These are phyloP conservation scores for Orthosia incerta DNA, from an alignment of 2,888 invertebrate species.

Conservation along the genomic window DNA sequence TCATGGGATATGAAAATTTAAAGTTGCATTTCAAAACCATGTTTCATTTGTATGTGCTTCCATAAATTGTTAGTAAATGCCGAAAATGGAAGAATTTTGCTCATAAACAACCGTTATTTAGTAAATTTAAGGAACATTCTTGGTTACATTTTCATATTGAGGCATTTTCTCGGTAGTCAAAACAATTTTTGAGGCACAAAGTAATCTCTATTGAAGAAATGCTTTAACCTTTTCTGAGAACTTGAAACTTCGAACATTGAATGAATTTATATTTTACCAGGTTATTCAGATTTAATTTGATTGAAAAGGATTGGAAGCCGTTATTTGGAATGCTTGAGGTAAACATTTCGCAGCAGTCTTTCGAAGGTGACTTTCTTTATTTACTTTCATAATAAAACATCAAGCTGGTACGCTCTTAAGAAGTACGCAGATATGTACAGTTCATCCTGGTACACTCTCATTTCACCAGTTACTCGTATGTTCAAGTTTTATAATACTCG, in stretches of 20 bases:
- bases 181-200: slow-evolving; percentile 4
- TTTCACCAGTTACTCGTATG: too few relatives aligned
- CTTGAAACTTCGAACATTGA: background rate
- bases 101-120: slow-evolving; percentile 8
- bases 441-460: too few relatives aligned
- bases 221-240: background rate
- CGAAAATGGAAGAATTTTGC: slow-evolving; percentile 17
- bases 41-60: slow-evolving; percentile 13
- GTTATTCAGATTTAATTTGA: background rate
- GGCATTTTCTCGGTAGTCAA: background rate
- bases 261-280: background rate
- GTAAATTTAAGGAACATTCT: background rate
- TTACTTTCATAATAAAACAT: too few relatives aligned
- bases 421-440: too few relatives aligned
- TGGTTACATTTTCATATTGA: slow-evolving; percentile 4
- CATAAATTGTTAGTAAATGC: slow-evolving; percentile 26
- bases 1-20: background rate
- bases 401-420: too few relatives aligned
- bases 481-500: too few relatives aligned
- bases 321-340: background rate
- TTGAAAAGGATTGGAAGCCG: background rate
- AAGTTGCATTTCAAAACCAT: slow-evolving; percentile 12
- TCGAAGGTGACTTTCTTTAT: too few relatives aligned
- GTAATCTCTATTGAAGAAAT: background rate
- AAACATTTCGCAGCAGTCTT: background rate